These are phyloP conservation scores for Ophthalmolycus amberensis DNA, from an alignment of 2,113 vertebrate species.

Conservation along the genomic window DNA sequence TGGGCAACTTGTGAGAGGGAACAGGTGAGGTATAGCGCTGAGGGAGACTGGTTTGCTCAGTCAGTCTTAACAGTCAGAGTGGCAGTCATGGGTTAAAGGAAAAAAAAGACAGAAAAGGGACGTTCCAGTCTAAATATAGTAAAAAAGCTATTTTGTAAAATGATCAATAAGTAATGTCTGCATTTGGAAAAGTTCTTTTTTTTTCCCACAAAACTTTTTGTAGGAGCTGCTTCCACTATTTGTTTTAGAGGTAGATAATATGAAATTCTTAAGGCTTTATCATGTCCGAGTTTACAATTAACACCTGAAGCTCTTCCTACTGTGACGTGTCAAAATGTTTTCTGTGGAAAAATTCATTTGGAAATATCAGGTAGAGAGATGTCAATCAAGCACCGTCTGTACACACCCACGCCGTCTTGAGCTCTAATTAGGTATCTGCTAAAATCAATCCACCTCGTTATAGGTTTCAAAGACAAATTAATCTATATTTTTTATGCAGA, in stretches of 20 bases:
- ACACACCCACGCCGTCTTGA: background rate
- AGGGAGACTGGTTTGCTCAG: conserved; percentile 41
- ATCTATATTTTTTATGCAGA: background rate
- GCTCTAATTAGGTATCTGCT: background rate
- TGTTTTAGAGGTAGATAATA: background rate
- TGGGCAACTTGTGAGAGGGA: conserved; percentile 48
- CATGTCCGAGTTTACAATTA: background rate
- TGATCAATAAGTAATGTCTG: background rate
- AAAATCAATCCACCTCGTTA: background rate
- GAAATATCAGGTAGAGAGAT: background rate
- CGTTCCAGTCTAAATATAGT: conserved; percentile 2
- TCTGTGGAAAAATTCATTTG: background rate
- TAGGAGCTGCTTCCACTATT: background rate
- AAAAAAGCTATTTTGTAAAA: background rate
- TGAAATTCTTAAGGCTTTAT: background rate
- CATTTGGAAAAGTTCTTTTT: background rate
- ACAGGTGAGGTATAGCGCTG: conserved; percentile 49
- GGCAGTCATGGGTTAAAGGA: conserved; percentile 30
- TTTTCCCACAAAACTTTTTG: background rate
- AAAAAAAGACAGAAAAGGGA: conserved; percentile 15
- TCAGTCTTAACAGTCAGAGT: conserved; percentile 50
- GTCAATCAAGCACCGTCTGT: background rate
- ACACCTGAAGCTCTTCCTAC: background rate
- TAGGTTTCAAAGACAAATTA: background rate
- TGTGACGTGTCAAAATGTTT: background rate